Evolutionary conservation across 2,888 invertebrate species (phyloP).

Genomic region (Sarcophaga caerulescens): DNA sequence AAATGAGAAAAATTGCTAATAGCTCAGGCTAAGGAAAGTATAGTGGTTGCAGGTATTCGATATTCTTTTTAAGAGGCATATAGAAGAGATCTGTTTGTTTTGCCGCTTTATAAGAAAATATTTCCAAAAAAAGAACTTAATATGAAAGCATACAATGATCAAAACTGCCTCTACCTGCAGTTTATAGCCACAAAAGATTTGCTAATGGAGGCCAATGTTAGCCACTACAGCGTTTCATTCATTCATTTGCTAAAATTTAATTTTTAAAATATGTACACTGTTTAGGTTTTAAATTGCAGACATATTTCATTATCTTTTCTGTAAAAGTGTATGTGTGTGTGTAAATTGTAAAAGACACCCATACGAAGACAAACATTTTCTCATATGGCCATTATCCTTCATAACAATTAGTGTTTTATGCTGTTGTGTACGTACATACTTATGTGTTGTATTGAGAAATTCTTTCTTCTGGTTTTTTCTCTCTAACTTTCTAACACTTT

Average conservation of each 20-base stretch:
- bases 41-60: no score
- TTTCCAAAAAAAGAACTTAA: no score
- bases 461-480: slow-evolving; percentile 20
- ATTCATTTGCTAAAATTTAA: slow-evolving; percentile 3
- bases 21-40: no score
- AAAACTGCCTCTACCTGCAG: no score
- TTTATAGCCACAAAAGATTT: no score
- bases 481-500: slow-evolving; percentile 66
- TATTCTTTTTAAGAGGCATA: no score
- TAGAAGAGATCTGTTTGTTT: no score
- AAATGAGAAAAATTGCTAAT: no score
- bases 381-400: slow-evolving; percentile 15
- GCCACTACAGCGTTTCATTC: not conserved
- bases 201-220: not conserved
- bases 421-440: slow-evolving; percentile 25
- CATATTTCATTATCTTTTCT: slow-evolving; percentile 47
- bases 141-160: no score
- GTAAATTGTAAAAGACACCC: slow-evolving; percentile 17
- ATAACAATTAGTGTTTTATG: slow-evolving; percentile 55
- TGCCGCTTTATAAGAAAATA: no score
- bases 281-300: slow-evolving; percentile 48
- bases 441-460: slow-evolving; percentile 34
- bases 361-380: not conserved
- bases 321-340: not conserved
- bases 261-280: slow-evolving; percentile 47